Evolutionary conservation across 2,797 vertebrate genomes (phyloP).

Genomic region (Thripadectes ignobilis): DNA sequence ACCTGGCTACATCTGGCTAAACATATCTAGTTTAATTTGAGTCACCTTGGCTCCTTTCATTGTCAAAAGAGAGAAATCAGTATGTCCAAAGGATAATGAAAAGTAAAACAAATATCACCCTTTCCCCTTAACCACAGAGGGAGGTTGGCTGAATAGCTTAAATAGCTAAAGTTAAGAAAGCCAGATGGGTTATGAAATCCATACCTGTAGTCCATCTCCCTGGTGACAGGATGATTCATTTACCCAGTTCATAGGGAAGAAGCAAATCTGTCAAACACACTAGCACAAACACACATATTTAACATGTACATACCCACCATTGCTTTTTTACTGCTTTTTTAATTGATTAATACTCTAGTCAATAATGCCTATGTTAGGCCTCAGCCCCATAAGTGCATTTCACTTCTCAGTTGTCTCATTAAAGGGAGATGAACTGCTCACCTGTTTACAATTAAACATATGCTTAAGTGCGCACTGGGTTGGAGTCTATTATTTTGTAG

Average conservation of each 20-base stretch:
- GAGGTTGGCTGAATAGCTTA: not conserved
- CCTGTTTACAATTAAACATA: not conserved
- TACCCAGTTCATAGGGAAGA: not conserved
- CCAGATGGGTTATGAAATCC: not conserved
- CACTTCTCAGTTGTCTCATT: not conserved
- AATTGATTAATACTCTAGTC: not conserved
- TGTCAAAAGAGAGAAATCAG: not conserved
- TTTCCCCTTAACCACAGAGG: not conserved
- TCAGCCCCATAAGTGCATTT: not conserved
- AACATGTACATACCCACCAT: not conserved
- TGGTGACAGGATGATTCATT: not conserved
- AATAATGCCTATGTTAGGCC: not conserved
- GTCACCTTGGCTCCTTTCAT: not conserved
- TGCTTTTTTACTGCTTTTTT: not conserved
- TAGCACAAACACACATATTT: not conserved
- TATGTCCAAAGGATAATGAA: not conserved
- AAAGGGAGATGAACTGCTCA: not conserved
- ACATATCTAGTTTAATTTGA: not conserved
- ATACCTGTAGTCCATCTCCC: conserved; percentile 17
- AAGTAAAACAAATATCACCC: not conserved
- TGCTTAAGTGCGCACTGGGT: not conserved
- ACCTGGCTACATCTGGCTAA: not conserved
- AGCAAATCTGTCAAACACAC: not conserved
- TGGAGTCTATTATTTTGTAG: not conserved
- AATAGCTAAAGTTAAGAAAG: not conserved